Evolutionary conservation across 2,888 invertebrate genomes (phyloP), one percentile per base, ranked within the genome.

Genomic region (Tethea ocularis): DNA sequence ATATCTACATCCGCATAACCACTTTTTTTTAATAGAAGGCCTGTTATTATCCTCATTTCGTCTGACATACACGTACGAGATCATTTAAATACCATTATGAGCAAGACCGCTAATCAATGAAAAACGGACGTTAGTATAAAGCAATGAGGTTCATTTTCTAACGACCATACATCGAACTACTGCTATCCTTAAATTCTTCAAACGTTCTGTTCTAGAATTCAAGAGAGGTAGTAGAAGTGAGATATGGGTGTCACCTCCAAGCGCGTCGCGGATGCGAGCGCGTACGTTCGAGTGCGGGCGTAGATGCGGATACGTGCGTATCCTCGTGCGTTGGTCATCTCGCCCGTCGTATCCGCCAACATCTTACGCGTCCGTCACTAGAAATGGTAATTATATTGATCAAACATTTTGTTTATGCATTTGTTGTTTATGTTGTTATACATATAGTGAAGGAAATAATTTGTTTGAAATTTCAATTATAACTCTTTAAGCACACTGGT

Each of bases 311-410:
- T 67, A 71, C 60, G 41, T 66, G 51, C 56, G 72, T 68, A 63
- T 73, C 64, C 69, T 66, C 72, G 20, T 61, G 64, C 60, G 66
- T 22, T 59, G 71, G 92, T 91, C 92, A 91, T 75, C 91, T 81
- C 52, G 70, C 59, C 59, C 72, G 69, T 60, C 89, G 85, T 26
- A 91, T 53, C 22, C 86, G 84, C 89, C 87, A 92, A 63, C 87
- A 86, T 8, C 91, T 80, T 53, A 92, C 81, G 56, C 88, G 86
- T 0, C 92, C 92, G 68, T 90, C 88, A 64, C 92, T 92, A 77
- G 0, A 62, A 66, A 46, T 46, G 3, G 10, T 20, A 1, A 36
- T 36, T 6, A 38, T 1, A 5, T n/a, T 38, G 1, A n/a, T 38
- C 17, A 20, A 4, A n/a, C 3, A 7, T 41, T 41, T 17, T 17